Evolutionary conservation across 2,797 vertebrate species (phyloP).

Genomic region (Anguilla pacifica): DNA sequence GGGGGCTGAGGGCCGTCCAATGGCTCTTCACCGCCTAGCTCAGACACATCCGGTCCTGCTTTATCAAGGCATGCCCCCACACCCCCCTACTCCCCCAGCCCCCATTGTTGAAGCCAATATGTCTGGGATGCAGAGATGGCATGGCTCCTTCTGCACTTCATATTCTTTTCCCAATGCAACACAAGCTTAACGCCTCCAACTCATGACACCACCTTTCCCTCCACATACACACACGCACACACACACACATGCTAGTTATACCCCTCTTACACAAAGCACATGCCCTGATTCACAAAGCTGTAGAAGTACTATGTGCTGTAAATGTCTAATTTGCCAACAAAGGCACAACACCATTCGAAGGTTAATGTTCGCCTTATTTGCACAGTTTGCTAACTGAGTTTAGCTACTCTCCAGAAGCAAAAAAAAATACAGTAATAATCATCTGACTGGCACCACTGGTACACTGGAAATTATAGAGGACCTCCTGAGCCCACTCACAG

Average conservation of each 20-base stretch:
- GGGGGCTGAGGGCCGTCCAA: conserved; percentile 47
- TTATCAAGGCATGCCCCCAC: neutral
- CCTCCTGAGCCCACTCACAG: conserved; percentile 25
- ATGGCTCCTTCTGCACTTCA: neutral
- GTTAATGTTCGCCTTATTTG: neutral
- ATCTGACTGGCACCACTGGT: neutral
- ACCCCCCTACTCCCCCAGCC: neutral
- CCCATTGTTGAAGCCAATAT: neutral
- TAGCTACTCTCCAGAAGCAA: neutral
- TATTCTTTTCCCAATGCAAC: conserved; percentile 9
- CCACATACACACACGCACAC: neutral
- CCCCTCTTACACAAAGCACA: neutral
- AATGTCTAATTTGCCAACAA: conserved; percentile 4
- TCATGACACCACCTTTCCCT: neutral
- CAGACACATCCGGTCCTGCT: neutral
- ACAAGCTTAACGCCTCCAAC: neutral
- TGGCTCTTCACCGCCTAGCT: conserved; percentile 8
- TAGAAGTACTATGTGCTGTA: neutral
- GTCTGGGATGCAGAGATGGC: neutral
- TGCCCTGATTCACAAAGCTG: neutral
- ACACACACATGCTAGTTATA: neutral
- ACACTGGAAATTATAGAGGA: neutral
- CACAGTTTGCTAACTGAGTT: neutral
- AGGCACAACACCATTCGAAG: neutral
- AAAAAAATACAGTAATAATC: neutral